Base-by-base conservation (phyloP, 1,140 invertebrate genomes). In the Nixonia krombeini region DNA sequence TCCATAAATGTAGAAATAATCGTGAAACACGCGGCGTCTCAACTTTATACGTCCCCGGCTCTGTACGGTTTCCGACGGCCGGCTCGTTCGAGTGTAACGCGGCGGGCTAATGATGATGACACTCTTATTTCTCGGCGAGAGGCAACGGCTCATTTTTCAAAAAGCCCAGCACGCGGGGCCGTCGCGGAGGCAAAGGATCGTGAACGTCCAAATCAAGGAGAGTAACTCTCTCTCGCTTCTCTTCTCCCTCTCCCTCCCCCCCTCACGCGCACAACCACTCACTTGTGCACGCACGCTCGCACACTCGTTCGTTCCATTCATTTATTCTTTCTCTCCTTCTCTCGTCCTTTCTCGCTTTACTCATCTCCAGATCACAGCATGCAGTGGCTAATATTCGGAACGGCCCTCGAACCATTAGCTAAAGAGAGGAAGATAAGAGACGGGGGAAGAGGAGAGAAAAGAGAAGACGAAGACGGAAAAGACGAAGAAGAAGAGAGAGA, bases 331-430 rank as follows among this genome's bases (percentile, higher is more conserved):
- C n/a, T n/a, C n/a, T n/a, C n/a, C n/a, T n/a, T n/a, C n/a, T n/a
- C n/a, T n/a, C 37, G 15, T 56, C 23, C 25, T 45, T 37, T 40
- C 6, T 58, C 44, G 52, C 41, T 50, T 44, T 38, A 38, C 58
- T 38, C 10, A 28, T 66, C 50, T 64, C 45, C 33, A 47, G 74
- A 58, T 76, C 78, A 78, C 76, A 69, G 78, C 82, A 72, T 78
- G 81, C 57, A 65, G 76, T 78, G 82, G 78, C 79, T 83, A 84
- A 83, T 85, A 81, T 84, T 76, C 76, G 76, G 70, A 85, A 83
- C 76, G 81, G 76, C 74, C 78, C 71, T 68, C 62, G 70, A 77
- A 81, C 72, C 75, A 83, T 83, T 82, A 81, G 70, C 72, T 46
- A 33, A 49, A 69, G 61, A 15, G 46, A 63, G 46, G 62, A 59